Conservation (phyloP, 2,113 vertebrate genomes). For the Crotophaga sulcirostris region DNA sequence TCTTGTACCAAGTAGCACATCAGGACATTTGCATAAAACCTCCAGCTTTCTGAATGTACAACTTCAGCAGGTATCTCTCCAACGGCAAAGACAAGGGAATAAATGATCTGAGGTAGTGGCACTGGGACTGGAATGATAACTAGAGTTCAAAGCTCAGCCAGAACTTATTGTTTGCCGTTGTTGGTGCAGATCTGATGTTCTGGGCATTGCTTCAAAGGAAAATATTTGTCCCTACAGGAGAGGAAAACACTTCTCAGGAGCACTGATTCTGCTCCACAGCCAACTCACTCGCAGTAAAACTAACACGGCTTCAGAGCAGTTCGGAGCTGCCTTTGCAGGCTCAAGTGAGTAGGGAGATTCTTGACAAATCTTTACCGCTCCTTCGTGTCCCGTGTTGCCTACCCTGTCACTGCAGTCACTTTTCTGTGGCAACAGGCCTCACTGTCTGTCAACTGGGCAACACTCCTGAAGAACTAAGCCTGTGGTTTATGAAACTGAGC, state of each 20-base stretch:
- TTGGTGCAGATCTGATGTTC: neutral
- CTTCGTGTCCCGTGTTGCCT: neutral
- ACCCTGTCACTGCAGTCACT: neutral
- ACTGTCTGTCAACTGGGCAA: neutral
- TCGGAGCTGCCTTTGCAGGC: neutral
- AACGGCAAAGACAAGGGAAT: neutral
- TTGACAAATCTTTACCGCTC: neutral
- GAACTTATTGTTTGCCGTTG: neutral
- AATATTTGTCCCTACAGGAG: neutral
- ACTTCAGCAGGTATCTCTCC: neutral
- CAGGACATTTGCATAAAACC: neutral
- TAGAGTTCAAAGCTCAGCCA: neutral
- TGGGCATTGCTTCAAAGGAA: neutral
- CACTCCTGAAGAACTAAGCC: neutral
- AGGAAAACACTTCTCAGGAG: neutral
- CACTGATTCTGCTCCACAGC: neutral
- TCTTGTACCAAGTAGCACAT: neutral
- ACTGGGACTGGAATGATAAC: neutral
- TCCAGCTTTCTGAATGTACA: neutral
- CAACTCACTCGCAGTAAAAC: neutral
- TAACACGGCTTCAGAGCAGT: neutral
- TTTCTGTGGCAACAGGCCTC: neutral
- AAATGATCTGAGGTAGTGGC: neutral
- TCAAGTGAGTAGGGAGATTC: neutral
- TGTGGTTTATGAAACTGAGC: neutral